Conservation (phyloP, 2,113 vertebrate genomes). For the Notarius lentiginosus region DNA sequence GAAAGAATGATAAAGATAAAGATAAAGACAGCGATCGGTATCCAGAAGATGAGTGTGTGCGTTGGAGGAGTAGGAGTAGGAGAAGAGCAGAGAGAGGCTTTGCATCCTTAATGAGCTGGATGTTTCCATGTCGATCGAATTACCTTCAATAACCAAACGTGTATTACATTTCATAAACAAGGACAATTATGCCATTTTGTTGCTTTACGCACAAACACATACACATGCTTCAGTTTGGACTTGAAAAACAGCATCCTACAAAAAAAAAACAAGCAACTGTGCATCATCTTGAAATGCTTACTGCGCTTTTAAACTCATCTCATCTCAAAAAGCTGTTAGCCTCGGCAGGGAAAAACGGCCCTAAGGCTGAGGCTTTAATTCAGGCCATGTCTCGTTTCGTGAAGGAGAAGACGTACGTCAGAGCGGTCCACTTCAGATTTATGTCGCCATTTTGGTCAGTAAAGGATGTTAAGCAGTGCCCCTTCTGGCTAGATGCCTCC, state of each 20-base stretch:
- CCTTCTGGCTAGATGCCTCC: constrained; percentile 38
- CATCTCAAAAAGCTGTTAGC: neutral
- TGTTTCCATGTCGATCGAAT: constrained; percentile 27
- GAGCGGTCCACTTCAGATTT: constrained; percentile 4
- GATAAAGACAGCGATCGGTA: neutral
- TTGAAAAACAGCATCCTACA: neutral
- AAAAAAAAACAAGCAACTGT: neutral
- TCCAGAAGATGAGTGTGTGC: constrained; percentile 6
- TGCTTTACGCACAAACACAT: neutral
- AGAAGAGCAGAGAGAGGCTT: neutral
- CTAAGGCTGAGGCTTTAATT: constrained; percentile 24
- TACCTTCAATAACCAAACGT: neutral
- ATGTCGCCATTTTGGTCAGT: constrained; percentile 17
- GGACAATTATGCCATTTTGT: neutral
- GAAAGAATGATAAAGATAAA: neutral
- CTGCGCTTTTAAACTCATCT: neutral
- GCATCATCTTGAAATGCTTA: neutral
- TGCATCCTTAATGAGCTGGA: constrained; percentile 29
- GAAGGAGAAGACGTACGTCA: neutral
- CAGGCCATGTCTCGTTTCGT: neutral
- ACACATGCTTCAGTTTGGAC: neutral
- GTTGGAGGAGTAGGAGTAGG: neutral
- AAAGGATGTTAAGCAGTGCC: constrained; percentile 28
- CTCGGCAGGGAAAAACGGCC: neutral
- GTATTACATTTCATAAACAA: constrained; percentile 7